Conservation (phyloP, 2,797 vertebrate genomes). For the Fringilla coelebs region DNA sequence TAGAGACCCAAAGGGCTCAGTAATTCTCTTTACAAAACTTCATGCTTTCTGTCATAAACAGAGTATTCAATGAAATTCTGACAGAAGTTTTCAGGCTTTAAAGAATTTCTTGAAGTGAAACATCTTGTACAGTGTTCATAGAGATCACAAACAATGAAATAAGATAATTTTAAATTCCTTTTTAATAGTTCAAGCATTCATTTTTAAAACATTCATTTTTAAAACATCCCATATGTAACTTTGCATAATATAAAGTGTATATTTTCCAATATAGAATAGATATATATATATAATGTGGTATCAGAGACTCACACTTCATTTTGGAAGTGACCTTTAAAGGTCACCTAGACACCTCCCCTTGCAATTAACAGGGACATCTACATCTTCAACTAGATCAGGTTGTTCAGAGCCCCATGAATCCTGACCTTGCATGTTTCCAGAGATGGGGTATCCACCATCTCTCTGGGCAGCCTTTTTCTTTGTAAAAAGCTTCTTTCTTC, state of each 20-base stretch:
- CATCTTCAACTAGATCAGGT: neutral
- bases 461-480: neutral
- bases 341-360: neutral
- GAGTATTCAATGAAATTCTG: neutral
- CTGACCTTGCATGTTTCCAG: neutral
- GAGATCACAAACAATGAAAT: neutral
- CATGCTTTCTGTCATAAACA: neutral
- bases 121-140: neutral
- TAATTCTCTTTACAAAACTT: neutral
- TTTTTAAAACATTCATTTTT: neutral
- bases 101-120: neutral
- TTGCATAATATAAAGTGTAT: neutral
- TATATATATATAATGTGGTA: neutral
- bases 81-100: neutral
- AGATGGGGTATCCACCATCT: neutral
- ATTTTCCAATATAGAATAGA: neutral
- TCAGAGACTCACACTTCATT: neutral
- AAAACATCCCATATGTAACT: neutral
- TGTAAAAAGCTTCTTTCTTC: neutral
- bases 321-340: neutral
- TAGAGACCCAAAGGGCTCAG: neutral
- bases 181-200: neutral
- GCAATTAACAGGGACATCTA: fast-evolving
- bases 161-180: neutral
- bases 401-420: neutral